Evolutionary conservation across 2,888 invertebrate species (phyloP).

Genomic region (Lysandra coridon): DNA sequence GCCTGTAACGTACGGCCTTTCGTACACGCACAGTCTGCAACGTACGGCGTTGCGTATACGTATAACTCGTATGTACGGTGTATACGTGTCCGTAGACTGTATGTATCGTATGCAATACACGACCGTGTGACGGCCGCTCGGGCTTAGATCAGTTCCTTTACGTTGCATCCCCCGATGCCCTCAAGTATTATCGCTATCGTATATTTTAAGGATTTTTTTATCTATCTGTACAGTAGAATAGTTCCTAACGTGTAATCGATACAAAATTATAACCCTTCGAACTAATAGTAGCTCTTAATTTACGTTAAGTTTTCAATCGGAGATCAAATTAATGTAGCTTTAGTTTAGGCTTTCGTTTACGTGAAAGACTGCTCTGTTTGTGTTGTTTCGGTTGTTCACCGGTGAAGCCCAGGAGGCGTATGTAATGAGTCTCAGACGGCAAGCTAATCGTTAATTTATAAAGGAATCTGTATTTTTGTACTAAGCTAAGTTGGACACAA

Average conservation of each 20-base stretch:
- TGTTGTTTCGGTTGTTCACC: conserved; percentile 44
- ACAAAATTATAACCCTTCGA: conserved; percentile 73
- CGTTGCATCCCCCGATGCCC: conserved; percentile 42
- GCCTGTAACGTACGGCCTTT: no score
- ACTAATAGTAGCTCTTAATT: conserved; percentile 64
- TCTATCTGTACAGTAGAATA: conserved; percentile 75
- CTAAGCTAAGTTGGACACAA: conserved; percentile 59
- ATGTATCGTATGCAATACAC: conserved; percentile 40
- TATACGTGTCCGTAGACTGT: conserved; percentile 45
- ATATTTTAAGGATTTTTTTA: conserved; percentile 59
- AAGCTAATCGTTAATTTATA: conserved; percentile 72
- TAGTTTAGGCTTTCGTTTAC: conserved; percentile 53
- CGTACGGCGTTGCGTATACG: background rate
- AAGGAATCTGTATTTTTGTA: conserved; percentile 78
- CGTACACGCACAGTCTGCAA: background rate
- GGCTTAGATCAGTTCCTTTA: conserved; percentile 52
- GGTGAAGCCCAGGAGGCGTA: conserved; percentile 69
- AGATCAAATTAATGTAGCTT: conserved; percentile 67
- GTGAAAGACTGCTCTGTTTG: conserved; percentile 74
- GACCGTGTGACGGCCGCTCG: conserved; percentile 61
- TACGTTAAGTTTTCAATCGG: conserved; percentile 52
- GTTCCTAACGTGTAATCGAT: conserved; percentile 77
- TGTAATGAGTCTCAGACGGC: conserved; percentile 70
- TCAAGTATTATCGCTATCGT: conserved; percentile 53
- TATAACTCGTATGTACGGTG: background rate